Evolutionary conservation across 2,888 invertebrate species (phyloP), one percentile per base, ranked within the genome.

Genomic region (Tricholauxania praeusta): DNA sequence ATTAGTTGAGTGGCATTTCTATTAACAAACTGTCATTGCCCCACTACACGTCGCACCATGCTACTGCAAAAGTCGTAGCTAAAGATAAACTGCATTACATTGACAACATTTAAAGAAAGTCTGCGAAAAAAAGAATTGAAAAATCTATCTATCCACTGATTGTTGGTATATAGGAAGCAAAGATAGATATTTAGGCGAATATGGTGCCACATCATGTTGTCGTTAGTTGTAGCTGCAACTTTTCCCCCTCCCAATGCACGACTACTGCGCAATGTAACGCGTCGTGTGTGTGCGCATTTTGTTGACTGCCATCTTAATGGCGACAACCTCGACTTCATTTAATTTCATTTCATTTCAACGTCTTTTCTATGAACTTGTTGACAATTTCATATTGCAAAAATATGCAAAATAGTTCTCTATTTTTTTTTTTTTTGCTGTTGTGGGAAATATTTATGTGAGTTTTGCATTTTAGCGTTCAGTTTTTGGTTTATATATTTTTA

Each of bases 271-370:
- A 81, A 80, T 79, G 76, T 78, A 79, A 72, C 77, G 81, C 79
- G 66, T 74, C 77, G 60, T 75, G 59, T 74, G 74, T 53, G 73
- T 71, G 72, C 67, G 32, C 51, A 19, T 15, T 28, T 69, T 49
- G 55, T 51, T 22, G 64, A 14, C 64, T 60, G 63, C 60, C 39
- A 39, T 52, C 77, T 75, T 79, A 80, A 80, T 82, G 82, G 82
- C 81, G 82, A 80, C 82, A 81, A 81, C 78, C 81, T 82, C 80
- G 79, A 80, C 81, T 82, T 80, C 82, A 82, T 82, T 81, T 82
- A 39, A 39, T 39, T 39, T 80, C 81, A 82, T 79, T 80, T 81
- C 78, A 75, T 78, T 73, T 64, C 64, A 62, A 48, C 32, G 68
- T 71, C 60, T 73, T 78, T 77, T 79, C 81, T 81, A 81, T 80